These are phyloP conservation scores for Sebastes goodei DNA, from an alignment of 2,797 vertebrate genomes.

Conservation along the genomic window DNA sequence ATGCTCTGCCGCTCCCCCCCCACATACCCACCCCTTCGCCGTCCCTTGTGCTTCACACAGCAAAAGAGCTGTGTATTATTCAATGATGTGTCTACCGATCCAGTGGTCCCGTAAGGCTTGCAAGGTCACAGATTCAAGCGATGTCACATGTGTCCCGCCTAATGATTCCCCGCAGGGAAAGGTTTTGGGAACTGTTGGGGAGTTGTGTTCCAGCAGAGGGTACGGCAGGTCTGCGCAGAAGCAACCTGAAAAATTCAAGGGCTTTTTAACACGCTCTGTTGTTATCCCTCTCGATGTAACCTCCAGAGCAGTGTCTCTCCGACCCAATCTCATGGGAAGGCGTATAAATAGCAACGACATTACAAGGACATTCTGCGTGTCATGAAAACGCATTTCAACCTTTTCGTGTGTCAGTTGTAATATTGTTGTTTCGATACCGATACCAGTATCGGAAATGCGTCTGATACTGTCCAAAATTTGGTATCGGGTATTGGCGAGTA, in stretches of 20 bases:
- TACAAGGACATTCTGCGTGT: neutral
- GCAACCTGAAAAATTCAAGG: conserved; percentile 15
- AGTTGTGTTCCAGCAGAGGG: conserved; percentile 21
- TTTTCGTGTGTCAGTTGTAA: neutral
- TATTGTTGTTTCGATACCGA: no score
- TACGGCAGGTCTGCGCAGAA: conserved; percentile 1
- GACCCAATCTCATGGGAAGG: neutral
- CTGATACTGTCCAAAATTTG: no score
- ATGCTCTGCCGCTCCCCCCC: conserved; percentile 39
- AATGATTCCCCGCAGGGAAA: conserved; percentile 67
- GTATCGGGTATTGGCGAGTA: no score
- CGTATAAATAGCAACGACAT: neutral
- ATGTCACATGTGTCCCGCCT: conserved; percentile 73
- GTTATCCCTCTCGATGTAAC: neutral
- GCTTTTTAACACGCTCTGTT: conserved; percentile 19
- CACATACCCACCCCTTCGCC: neutral
- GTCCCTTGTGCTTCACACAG: conserved; percentile 55
- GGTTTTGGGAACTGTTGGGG: conserved; percentile 35
- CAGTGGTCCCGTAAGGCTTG: conserved; percentile 45
- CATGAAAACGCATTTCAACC: neutral
- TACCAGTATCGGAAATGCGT: no score
- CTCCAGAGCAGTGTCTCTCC: neutral
- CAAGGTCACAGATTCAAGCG: conserved; percentile 73
- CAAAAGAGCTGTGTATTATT: conserved; percentile 65
- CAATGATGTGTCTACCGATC: conserved; percentile 70